Evolutionary conservation across 2,113 vertebrate species (phyloP).

Genomic region (Myotis lucifugus): DNA sequence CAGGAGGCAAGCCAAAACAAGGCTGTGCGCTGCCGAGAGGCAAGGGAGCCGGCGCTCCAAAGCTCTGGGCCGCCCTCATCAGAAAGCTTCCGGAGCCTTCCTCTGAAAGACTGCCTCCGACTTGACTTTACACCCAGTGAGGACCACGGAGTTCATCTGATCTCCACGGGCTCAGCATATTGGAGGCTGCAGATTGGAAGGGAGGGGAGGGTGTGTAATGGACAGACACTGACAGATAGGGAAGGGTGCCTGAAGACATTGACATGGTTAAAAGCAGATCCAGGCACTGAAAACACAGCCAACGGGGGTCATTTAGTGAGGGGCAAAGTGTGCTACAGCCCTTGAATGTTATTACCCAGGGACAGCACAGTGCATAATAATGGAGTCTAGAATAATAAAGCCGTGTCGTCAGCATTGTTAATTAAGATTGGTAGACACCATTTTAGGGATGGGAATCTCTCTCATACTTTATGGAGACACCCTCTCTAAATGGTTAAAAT

Average conservation of each 20-base stretch:
- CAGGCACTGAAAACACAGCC: not conserved
- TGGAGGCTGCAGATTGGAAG: not conserved
- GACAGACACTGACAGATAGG: not conserved
- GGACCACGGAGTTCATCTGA: not conserved
- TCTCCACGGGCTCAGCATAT: not conserved
- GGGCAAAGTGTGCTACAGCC: not conserved
- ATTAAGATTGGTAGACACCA: not conserved
- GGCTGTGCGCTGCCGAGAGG: not conserved
- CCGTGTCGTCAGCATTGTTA: not conserved
- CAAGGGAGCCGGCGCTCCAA: accelerated
- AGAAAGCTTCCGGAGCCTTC: not conserved
- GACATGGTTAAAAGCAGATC: not conserved
- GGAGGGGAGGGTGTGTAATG: not conserved
- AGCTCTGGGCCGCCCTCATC: not conserved
- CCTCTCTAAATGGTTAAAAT: not conserved
- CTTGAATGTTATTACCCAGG: not conserved
- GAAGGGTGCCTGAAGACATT: not conserved
- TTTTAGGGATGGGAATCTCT: not conserved
- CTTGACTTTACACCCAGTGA: not conserved
- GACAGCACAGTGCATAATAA: not conserved
- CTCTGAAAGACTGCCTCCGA: not conserved
- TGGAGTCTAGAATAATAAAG: not conserved
- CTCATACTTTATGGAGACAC: not conserved
- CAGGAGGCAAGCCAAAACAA: not conserved
- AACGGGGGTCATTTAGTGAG: not conserved